These are phyloP conservation scores for Pygocentrus nattereri DNA, from an alignment of 2,797 vertebrate species.

Conservation along the genomic window DNA sequence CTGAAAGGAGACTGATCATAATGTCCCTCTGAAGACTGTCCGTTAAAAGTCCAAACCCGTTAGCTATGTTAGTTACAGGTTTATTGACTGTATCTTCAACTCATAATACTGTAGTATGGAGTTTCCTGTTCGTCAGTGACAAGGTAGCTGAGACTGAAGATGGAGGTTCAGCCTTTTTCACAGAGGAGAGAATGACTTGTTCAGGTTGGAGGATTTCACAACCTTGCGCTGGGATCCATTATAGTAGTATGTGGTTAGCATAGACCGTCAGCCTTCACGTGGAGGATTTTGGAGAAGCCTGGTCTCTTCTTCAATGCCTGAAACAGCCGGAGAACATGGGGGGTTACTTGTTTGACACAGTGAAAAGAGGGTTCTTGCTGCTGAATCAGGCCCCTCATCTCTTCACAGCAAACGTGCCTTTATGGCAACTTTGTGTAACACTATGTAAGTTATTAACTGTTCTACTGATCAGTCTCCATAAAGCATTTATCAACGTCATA, in stretches of 20 bases:
- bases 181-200: slow-evolving; percentile 62
- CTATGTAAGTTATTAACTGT: too few relatives aligned
- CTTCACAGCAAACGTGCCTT: too few relatives aligned
- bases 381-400: too few relatives aligned
- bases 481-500: too few relatives aligned
- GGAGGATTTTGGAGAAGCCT: slow-evolving; percentile 98
- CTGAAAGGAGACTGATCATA: slow-evolving; percentile 15
- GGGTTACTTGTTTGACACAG: background rate
- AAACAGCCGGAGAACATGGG: background rate
- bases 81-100: background rate
- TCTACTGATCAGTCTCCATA: too few relatives aligned
- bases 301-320: slow-evolving; percentile 96
- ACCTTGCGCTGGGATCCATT: slow-evolving; percentile 51
- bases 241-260: slow-evolving; percentile 81
- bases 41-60: background rate
- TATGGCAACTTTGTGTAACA: too few relatives aligned
- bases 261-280: slow-evolving; percentile 91
- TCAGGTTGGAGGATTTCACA: slow-evolving; percentile 53
- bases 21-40: background rate
- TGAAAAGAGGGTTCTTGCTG: too few relatives aligned
- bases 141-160: slow-evolving; percentile 40
- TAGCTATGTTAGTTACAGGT: background rate
- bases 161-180: slow-evolving; percentile 51
- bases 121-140: slow-evolving; percentile 35
- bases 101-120: slow-evolving; percentile 26